Base-by-base conservation (phyloP, 1,140 invertebrate species). In the Brachionus angularis region DNA sequence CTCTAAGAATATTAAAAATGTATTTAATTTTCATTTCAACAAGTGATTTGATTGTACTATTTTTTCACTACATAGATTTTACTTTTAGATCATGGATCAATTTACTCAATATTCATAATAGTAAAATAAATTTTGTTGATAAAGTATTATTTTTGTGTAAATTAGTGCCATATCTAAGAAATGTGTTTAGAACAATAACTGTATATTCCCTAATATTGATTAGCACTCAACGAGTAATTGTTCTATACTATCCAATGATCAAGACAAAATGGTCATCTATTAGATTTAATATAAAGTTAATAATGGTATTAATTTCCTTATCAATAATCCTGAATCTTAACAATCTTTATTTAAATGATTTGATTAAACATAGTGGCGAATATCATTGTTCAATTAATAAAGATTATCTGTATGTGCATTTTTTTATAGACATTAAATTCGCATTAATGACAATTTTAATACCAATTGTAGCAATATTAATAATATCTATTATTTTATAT, bases 21-120 rank as follows among this genome's bases (percentile, higher is more conserved):
- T 58, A 58, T 39, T 34, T 58, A 10, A 58, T 29, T 23, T n/a
- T 58, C n/a, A 10, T 58, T 8, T 58, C 53, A 12, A 21, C 8
- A 23, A 58, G 53, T 58, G 53, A 58, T 25, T 39, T 58, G 25
- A 23, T 58, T 39, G 53, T 58, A 23, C 14, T 58, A n/a, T 23
- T 58, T 25, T 58, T 58, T 23, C 53, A 58, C 16, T 58, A 58
- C 39, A 16, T 58, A 1, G 53, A 58, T 58, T 58, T 58, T 42
- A 39, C 53, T 3, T 58, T 58, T 58, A 16, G 36, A 1, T 36
- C 53, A 1, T 58, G 33, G 53, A 58, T 16, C 18, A 58, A 58
- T 39, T 58, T 58, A 23, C 36, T 21, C 1, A 21, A 58, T 8
- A 39, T 34, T 23, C 8, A 39, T 2, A 12, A 39, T n/a, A 14